phyloP scores from a whole-genome alignment of 1,140 invertebrate species.

The Ceratina australensis region DNA sequence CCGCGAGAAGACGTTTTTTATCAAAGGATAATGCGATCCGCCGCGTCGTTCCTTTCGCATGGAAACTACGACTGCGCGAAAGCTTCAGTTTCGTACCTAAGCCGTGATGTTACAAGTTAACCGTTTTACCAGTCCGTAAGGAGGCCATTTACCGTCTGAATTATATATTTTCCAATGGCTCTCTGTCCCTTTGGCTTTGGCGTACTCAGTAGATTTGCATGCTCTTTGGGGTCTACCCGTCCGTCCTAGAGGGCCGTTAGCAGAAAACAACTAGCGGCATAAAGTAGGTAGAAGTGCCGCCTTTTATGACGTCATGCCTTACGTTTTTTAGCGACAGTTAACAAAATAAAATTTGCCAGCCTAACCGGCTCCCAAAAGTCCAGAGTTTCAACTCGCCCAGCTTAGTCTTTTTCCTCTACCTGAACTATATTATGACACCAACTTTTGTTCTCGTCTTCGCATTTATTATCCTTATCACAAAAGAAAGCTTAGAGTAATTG shows the following conservation, averaged over 20 bases:
- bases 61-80: constrained; percentile 5
- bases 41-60: constrained; percentile 21
- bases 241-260: too few relatives aligned
- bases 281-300: constrained; percentile 60
- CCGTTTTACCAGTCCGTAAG: constrained; percentile 56
- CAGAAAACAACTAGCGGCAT: too few relatives aligned
- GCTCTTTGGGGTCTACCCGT: constrained; percentile 36
- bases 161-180: constrained; percentile 57
- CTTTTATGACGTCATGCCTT: constrained; percentile 64
- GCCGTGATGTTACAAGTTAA: constrained; percentile 59
- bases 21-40: constrained; percentile 46
- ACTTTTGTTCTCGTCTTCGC: too few relatives aligned
- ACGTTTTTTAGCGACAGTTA: constrained; percentile 66
- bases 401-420: not conserved
- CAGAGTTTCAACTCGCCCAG: not conserved
- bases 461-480: not conserved
- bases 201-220: constrained; percentile 59
- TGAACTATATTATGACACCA: too few relatives aligned
- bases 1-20: constrained; percentile 9
- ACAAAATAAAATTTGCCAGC: constrained; percentile 56
- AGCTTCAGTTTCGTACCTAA: constrained; percentile 30
- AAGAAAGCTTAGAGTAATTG: too few relatives aligned
- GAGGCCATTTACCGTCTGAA: constrained; percentile 51
- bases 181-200: constrained; percentile 8
- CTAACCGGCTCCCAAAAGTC: constrained; percentile 38